Evolutionary conservation across 1,140 invertebrate species (phyloP), one percentile per base, ranked within the genome.

Genomic region (Arctopsyche grandis): DNA sequence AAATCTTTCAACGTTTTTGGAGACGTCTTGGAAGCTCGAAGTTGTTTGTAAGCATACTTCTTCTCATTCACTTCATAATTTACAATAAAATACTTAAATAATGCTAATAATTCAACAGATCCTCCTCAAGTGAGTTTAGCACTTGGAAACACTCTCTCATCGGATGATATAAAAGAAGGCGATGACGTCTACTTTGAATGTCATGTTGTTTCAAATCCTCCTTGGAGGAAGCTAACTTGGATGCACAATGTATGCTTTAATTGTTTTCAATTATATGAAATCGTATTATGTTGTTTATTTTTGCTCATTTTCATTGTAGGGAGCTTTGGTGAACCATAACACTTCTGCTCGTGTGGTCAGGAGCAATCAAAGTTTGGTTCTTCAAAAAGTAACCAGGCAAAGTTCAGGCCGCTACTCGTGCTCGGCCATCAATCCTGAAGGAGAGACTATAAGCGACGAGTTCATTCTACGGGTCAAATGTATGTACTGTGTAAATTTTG

Each of bases 101-200:
- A n/a, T 9, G 9, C 46, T n/a, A 9, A n/a, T 48, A 9, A 9
- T 48, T n/a, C 9, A 9, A 12, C 89, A 97, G 96, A 96, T 91
- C 92, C 94, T 43, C 96, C 96, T 14, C 92, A 94, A 84, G 93
- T 97, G 24, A 91, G 92, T 58, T 87, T 98, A 71, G 90, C 92
- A 81, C 88, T 97, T 79, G 96, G 96, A 79, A 95, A 93, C 83
- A 97, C 94, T 9, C 88, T 97, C 78, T 94, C 95, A 83, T 93
- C 95, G 16, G 92, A 94, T 80, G 94, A 96, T 87, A 97, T 97
- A 87, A 96, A 95, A 88, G 95, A 96, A 89, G 95, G 95, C 43
- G 96, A 97, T 84, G 96, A 97, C 86, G 95, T 97, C 58, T 97
- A 97, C 88, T 97, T 97, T 87, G 95, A 97, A 87, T 97, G 96